A percentile compares a stretch with the other conserved stretches of the same genome.
phyloP scores from a whole-genome alignment of 2,888 invertebrate species.

The Caenorhabditis panamensis region DNA sequence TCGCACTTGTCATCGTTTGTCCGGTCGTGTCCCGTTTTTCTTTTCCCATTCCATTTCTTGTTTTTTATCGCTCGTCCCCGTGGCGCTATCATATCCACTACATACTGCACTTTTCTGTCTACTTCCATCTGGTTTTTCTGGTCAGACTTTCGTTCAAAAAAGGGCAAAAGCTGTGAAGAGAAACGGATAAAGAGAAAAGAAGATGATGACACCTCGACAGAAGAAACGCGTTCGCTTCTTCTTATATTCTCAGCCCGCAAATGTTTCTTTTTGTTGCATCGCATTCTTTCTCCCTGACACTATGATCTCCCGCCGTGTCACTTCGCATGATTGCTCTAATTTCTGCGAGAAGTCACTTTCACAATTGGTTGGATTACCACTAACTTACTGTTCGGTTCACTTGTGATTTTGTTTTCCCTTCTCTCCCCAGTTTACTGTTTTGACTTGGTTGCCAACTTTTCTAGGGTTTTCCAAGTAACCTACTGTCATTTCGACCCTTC shows the following conservation, averaged over 20 bases:
- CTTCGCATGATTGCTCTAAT: constrained; percentile 48
- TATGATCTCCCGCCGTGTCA: constrained; percentile 49
- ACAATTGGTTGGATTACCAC: neutral
- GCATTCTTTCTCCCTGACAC: constrained; percentile 10
- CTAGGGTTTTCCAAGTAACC: too few relatives aligned
- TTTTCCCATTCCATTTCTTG: constrained; percentile 13
- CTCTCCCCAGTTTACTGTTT: too few relatives aligned
- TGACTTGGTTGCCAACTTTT: too few relatives aligned
- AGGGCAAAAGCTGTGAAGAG: constrained; percentile 42
- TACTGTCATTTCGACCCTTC: neutral
- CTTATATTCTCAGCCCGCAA: too few relatives aligned
- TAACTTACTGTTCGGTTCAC: neutral
- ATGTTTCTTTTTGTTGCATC: constrained; percentile 24
- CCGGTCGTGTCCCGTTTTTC: constrained; percentile 20
- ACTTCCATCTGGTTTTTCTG: constrained; percentile 25
- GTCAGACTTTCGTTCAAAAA: constrained; percentile 16
- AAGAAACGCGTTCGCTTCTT: constrained; percentile 29
- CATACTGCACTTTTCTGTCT: constrained; percentile 30
- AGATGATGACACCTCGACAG: constrained; percentile 45
- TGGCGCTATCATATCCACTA: constrained; percentile 31
- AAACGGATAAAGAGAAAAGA: constrained; percentile 2
- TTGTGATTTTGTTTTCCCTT: neutral
- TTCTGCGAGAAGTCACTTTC: neutral
- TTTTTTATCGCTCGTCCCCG: constrained; percentile 40
- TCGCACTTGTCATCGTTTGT: constrained; percentile 22